These are phyloP conservation scores for Doryteuthis pealeii DNA, from an alignment of 1,140 invertebrate species.

Conservation along the genomic window DNA sequence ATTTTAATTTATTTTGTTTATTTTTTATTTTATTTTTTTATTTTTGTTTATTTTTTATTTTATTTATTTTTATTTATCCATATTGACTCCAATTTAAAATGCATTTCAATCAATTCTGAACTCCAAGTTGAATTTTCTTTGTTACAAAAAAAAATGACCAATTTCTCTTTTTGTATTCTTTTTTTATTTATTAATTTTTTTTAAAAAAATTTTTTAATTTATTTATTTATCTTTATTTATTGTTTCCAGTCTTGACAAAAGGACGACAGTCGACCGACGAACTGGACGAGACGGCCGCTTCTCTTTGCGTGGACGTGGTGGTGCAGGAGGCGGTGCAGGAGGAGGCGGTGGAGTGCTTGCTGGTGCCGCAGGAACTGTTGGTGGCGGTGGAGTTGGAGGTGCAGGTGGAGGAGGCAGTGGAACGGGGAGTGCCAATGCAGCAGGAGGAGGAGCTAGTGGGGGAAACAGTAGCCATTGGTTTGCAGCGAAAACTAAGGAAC, in stretches of 20 bases:
- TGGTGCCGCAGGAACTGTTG: neutral
- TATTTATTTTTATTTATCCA: too few relatives aligned
- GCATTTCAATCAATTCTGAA: too few relatives aligned
- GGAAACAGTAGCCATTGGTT: neutral
- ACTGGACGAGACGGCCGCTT: slow-evolving; percentile 24
- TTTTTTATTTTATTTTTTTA: too few relatives aligned
- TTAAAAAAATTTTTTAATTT: too few relatives aligned
- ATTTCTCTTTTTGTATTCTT: neutral
- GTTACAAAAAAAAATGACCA: too few relatives aligned
- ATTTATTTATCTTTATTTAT: neutral
- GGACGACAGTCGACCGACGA: neutral
- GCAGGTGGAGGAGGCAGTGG: slow-evolving; percentile 23
- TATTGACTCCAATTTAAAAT: too few relatives aligned
- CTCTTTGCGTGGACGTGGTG: slow-evolving; percentile 25
- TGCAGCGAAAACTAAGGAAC: slow-evolving; percentile 2
- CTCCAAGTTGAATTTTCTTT: too few relatives aligned
- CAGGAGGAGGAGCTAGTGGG: neutral
- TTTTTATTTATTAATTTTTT: neutral
- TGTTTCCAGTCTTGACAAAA: slow-evolving; percentile 1
- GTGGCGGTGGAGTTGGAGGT: slow-evolving; percentile 9
- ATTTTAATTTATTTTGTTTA: too few relatives aligned
- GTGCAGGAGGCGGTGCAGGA: slow-evolving; percentile 18
- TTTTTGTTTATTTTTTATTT: too few relatives aligned
- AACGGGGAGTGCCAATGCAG: slow-evolving; percentile 24
- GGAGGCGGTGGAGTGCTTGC: neutral